These are phyloP conservation scores for Phoronis australis DNA, from an alignment of 2,888 invertebrate species.

Conservation along the genomic window DNA sequence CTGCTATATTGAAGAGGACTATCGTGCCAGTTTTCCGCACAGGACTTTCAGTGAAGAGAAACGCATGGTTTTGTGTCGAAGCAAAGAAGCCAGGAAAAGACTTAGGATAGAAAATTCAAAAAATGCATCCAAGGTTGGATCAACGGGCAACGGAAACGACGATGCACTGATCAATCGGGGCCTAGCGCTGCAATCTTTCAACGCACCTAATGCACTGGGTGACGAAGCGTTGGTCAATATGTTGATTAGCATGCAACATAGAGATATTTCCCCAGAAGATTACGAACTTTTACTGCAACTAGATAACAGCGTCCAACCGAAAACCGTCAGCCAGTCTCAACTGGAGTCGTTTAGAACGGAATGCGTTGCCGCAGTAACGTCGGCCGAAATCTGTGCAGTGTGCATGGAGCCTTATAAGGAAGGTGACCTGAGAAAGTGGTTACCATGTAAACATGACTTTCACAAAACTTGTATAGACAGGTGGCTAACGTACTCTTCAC, in stretches of 20 bases:
- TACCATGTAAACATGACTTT: conserved; percentile 46
- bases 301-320: conserved; percentile 43
- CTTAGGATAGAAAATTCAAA: too few species aligned
- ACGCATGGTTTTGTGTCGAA: too few species aligned
- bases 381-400: conserved; percentile 31
- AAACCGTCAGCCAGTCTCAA: conserved; percentile 28
- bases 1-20: too few species aligned
- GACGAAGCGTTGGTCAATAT: conserved; percentile 22
- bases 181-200: conserved; percentile 25
- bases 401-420: conserved; percentile 40
- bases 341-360: conserved; percentile 31
- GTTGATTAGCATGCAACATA: conserved; percentile 38
- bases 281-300: conserved; percentile 42
- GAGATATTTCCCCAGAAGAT: conserved; percentile 50
- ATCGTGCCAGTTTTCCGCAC: too few species aligned
- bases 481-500: conserved; percentile 43
- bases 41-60: too few species aligned
- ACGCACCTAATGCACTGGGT: conserved; percentile 20
- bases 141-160: too few species aligned
- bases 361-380: conserved; percentile 17
- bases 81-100: too few species aligned
- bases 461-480: conserved; percentile 43
- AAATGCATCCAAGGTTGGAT: conserved; percentile 6
- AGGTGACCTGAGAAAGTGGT: conserved; percentile 34
- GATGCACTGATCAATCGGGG: conserved; percentile 24